These are phyloP conservation scores for Oncopeltus fasciatus DNA, from an alignment of 1,140 invertebrate genomes.

Conservation along the genomic window DNA sequence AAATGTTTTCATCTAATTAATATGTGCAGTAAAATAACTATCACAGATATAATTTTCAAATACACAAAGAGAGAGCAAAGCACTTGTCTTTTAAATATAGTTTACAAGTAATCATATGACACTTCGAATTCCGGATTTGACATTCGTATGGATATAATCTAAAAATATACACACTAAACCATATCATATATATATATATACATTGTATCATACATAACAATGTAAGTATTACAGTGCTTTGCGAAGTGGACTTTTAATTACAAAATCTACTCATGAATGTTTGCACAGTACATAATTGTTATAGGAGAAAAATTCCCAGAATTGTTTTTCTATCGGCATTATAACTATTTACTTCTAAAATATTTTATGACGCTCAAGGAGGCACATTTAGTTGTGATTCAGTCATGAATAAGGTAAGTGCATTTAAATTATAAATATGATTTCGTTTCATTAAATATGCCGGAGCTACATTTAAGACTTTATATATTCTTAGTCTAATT, in stretches of 20 bases:
- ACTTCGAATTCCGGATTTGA: slow-evolving; percentile 8
- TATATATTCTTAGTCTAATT: background rate
- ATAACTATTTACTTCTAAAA: background rate
- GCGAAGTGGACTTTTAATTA: background rate
- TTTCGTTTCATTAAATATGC: no score
- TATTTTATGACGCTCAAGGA: background rate
- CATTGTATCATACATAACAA: background rate
- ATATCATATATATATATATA: slow-evolving; percentile 4
- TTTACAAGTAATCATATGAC: slow-evolving; percentile 8
- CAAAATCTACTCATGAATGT: background rate
- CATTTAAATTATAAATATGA: background rate
- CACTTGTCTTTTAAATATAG: slow-evolving; percentile 26
- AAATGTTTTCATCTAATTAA: background rate
- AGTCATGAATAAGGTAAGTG: background rate
- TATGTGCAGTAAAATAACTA: slow-evolving; percentile 14
- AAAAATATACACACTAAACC: slow-evolving; percentile 4
- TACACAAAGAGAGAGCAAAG: slow-evolving; percentile 28
- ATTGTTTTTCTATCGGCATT: background rate
- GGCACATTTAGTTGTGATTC: background rate
- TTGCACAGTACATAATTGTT: no score
- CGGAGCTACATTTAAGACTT: background rate
- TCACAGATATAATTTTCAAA: slow-evolving; percentile 16
- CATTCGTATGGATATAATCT: slow-evolving; percentile 7
- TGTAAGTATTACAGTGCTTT: background rate
- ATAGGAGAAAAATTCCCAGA: no score